Conservation (phyloP, 1,140 invertebrate species). For the Drosophila equinoxialis region DNA sequence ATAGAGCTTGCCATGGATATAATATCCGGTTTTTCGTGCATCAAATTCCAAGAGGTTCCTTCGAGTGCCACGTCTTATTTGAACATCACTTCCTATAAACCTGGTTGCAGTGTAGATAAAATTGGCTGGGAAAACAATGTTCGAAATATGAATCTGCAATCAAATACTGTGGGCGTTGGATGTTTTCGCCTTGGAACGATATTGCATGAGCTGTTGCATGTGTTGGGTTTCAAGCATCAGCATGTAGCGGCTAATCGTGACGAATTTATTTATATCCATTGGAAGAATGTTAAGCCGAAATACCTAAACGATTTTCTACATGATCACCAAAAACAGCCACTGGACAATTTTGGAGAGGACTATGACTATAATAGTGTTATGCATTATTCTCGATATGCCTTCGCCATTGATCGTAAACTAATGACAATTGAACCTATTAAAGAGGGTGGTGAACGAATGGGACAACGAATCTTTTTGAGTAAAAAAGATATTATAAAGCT, state of each 20-base stretch:
- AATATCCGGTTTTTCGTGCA: constrained; percentile 29
- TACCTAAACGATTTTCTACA: constrained; percentile 84
- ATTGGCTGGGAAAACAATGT: constrained; percentile 83
- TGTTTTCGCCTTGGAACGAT: constrained; percentile 85
- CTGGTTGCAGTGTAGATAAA: constrained; percentile 83
- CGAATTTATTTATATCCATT: constrained; percentile 84
- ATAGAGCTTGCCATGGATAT: constrained; percentile 21
- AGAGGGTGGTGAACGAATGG: constrained; percentile 71
- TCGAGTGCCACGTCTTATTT: not conserved
- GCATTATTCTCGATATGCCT: constrained; percentile 89
- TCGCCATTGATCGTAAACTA: constrained; percentile 87
- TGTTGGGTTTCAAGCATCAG: constrained; percentile 85
- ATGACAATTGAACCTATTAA: constrained; percentile 85
- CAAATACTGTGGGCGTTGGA: constrained; percentile 79
- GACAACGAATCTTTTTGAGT: constrained; percentile 84
- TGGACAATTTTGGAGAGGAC: constrained; percentile 83
- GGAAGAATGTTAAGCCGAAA: constrained; percentile 84
- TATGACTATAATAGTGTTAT: constrained; percentile 90
- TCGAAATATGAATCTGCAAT: constrained; percentile 83
- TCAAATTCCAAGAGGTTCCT: constrained; percentile 23
- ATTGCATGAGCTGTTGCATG: constrained; percentile 87
- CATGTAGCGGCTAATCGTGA: constrained; percentile 86
- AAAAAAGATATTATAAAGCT: not conserved
- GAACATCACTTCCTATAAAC: constrained; percentile 8
- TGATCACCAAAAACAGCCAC: constrained; percentile 73